Base-by-base conservation (phyloP, 1,140 invertebrate genomes). In the Bursaphelenchus mucronatus region DNA sequence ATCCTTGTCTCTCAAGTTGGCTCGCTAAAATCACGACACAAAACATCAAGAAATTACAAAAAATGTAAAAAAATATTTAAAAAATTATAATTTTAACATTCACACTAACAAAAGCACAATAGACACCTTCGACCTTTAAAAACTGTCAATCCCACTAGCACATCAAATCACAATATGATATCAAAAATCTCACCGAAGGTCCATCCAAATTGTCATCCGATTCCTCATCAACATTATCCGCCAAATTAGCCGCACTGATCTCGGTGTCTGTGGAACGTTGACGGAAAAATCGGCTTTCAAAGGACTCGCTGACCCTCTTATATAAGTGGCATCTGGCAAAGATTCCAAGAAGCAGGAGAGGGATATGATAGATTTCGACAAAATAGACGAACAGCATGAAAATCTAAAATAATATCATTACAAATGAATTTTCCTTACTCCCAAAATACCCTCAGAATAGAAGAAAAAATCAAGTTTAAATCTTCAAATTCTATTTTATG, bases 281-380 rank as follows among this genome's bases (percentile, higher is more conserved):
- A 30, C 57, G 13, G 7, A 44, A 59, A 9, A 30, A 30, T 30
- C 55, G 63, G 52, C 43, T 69, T 49, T 66, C 70, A 30, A 63
- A 54, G 15, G 40, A 41, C 17, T 68, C 64, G n/a, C 47, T 11
- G 47, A 68, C 17, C n/a, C 39, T 47, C 39, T 68, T 64, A 39
- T 66, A 63, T 11, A 71, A 19, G 39, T 67, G 63, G n/a, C 40
- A 50, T 9, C 65, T 57, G 17, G 73, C 21, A 45, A 76, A 77
- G 19, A 78, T 43, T 8, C 78, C 41, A 10, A 80, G 43, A 10
- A 77, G 64, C 15, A 77, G 40, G 4, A 77, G 43, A 17, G 76
- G 76, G 9, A 80, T 21, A 41, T 78, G 77, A 51, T 70, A 80
- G 19, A 78, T 44, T 66, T 77, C 67, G 53, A 80, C 46, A 50